Evolutionary conservation across 1,140 invertebrate species (phyloP), one percentile per base, ranked within the genome.

Genomic region (Lepidotrigona ventralis): DNA sequence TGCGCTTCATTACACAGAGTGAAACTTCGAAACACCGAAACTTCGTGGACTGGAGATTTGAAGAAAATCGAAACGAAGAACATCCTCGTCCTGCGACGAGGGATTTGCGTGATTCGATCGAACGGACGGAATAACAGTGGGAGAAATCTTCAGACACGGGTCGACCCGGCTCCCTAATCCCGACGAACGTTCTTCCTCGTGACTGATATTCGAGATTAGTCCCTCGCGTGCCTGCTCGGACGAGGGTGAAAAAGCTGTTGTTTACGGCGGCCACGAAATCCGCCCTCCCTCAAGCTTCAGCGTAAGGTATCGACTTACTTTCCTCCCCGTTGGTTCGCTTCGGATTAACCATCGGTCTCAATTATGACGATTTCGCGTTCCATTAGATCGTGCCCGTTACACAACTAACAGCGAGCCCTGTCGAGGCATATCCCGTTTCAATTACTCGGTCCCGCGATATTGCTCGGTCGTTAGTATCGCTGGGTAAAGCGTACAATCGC

Each of bases 201-300:
- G 53, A 14, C 51, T 64, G 80, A 5, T n/a, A 54, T 54, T 70
- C 21, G n/a, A 70, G 68, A 26, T 53, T 53, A 58, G 68, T 17
- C 76, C 68, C 75, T 69, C 68, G 75, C 60, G 68, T 85, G 60
- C 66, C 2, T 8, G 2, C 71, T 51, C 53, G 53, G 23, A 54
- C n/a, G 66, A 84, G 87, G 82, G 87, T 85, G 88, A 85, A 82
- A 81, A 88, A 84, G 73, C 79, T 86, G 73, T 86, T 89, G 81
- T 88, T 89, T 87, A 77, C 69, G 4, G 81, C 64, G 68, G 80
- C 60, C 63, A 81, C 76, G 68, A 77, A 87, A 87, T 86, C 83
- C 83, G 58, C 56, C 56, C 85, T 46, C 15, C 46, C 33, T 68
- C 86, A 33, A 76, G 75, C 78, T 85, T 90, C 14, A 76, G 60